Evolutionary conservation across 2,797 vertebrate species (phyloP), one percentile per base, ranked within the genome.

Genomic region (Vespertilio murinus): DNA sequence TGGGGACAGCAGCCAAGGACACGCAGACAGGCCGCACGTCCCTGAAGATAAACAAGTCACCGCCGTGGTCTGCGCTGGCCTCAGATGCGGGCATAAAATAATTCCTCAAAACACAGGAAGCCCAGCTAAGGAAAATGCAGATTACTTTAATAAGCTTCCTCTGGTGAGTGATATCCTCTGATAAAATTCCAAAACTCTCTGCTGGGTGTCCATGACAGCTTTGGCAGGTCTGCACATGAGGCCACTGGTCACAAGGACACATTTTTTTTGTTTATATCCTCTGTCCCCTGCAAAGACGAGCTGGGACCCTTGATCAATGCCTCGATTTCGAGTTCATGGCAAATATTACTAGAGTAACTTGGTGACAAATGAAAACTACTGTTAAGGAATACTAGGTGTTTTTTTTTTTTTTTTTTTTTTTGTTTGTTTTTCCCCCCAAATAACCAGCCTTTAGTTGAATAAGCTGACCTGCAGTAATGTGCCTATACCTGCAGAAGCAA

Each of bases 91-190:
- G 6, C 8, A 11, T n/a, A n/a, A 82, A 86, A 65, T 86, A 75
- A 87, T 69, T 80, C 23, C 71, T 75, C 79, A 80, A 30, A 92
- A 59, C 52, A 52, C 54, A 88, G 92, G 69, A 89, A 79, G 82
- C 23, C 77, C 49, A 56, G 17, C 33, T 11, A 79, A 79, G 28
- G 25, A 4, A 78, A 69, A 28, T 17, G 23, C 5, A 83, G 8
- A 6, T 82, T 74, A 16, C 28, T 22, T 49, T 82, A 64, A 83
- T 42, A 45, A 18, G 33, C 22, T 86, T 67, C 40, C 30, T 83
- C 52, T 79, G 22, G 7, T 52, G 33, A 61, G 16, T 74, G 23
- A 22, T 59, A 49, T 65, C 67, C 92, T 94, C 35, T 92, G 59
- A 54, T 52, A 22, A 94, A 75, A 92, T 79, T 49, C 59, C 64